Evolutionary conservation across 2,113 vertebrate species (phyloP), one percentile per base, ranked within the genome.

Genomic region (Malurus melanocephalus): DNA sequence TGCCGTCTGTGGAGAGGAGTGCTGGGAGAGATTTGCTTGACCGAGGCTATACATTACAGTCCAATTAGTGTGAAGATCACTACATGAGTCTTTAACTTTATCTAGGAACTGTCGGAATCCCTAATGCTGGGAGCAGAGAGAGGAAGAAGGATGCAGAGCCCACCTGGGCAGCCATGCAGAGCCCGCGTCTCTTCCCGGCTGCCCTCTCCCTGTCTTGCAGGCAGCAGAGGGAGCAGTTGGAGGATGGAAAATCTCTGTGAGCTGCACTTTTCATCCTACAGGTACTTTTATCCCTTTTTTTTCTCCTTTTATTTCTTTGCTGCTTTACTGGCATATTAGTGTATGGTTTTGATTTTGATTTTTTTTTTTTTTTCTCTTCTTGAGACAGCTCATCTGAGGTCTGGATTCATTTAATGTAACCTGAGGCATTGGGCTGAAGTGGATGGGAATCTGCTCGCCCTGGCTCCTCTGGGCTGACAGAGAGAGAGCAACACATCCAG

Each of bases 21-120:
- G 95, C 97, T 96, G 96, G 95, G 95, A 97, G 96, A 96, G 96
- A 96, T 97, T 97, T 97, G 95, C 97, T 96, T 98, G 97, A 97
- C 97, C 95, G 89, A 95, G 95, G 96, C 97, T 97, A 97, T 98
- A 97, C 97, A 98, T 98, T 98, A 98, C 97, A 96, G 97, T 97
- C 97, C 97, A 97, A 98, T 98, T 98, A 98, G 97, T 96, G 97
- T 95, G 96, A 96, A 88, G 97, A 98, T 97, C 96, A 95, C 96
- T 96, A 94, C 97, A 95, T 61, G 96, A 97, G 96, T 97, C 96
- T 98, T 97, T 97, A 97, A 93, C 97, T 97, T 97, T 97, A 97
- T 97, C 97, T 97, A 95, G 96, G 89, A 97, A 97, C 96, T 97
- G 97, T 96, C 92, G 57, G 95, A 86, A 92, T 95, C 95, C 89